Conservation (phyloP, 2,888 invertebrate species). For the Aelia acuminata region DNA sequence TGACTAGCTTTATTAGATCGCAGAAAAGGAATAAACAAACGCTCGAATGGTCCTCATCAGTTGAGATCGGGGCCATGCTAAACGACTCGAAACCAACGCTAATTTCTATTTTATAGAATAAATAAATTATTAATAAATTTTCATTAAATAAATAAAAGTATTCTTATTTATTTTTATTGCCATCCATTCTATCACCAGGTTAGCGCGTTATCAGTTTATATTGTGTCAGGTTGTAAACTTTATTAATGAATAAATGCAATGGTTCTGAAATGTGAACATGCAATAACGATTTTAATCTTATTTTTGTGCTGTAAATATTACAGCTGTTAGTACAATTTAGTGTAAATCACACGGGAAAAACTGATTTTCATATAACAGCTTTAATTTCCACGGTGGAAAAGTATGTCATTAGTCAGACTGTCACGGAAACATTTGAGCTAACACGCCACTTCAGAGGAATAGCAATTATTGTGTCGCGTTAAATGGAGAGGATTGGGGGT, state of each 20-base stretch:
- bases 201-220: too few species aligned
- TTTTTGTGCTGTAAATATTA: background rate
- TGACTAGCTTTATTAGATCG: too few species aligned
- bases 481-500: background rate
- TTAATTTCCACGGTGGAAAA: slow-evolving; percentile 20
- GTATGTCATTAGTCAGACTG: slow-evolving; percentile 21
- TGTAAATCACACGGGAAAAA: slow-evolving; percentile 16
- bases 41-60: too few species aligned
- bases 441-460: slow-evolving; percentile 33
- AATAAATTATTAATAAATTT: too few species aligned
- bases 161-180: too few species aligned
- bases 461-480: slow-evolving; percentile 33
- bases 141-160: too few species aligned
- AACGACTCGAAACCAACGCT: too few species aligned
- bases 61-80: too few species aligned
- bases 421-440: slow-evolving; percentile 46
- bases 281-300: background rate
- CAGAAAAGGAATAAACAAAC: too few species aligned
- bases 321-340: slow-evolving; percentile 38
- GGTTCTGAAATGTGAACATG: background rate
- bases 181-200: too few species aligned
- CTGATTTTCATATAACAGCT: slow-evolving; percentile 21
- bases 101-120: too few species aligned
- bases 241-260: background rate
- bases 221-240: too few species aligned